A percentile compares a stretch with the other conserved stretches of the same genome.
phyloP scores from a whole-genome alignment of 2,797 vertebrate species.

The Acipenser ruthenus region DNA sequence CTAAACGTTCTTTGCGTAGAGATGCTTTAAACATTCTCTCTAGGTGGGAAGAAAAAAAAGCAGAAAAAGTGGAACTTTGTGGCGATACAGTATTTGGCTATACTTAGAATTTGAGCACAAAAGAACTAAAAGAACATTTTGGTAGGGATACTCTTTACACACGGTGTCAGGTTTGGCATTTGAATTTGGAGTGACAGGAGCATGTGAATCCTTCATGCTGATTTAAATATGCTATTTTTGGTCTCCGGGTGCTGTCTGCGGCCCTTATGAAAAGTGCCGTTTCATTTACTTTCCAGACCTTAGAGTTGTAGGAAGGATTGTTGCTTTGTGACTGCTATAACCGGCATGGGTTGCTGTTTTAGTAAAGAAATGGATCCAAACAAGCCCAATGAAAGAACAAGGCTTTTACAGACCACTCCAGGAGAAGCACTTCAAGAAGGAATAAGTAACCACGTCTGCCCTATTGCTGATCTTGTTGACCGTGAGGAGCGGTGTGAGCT shows the following conservation, averaged over 20 bases:
- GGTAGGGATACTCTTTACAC: too few species aligned
- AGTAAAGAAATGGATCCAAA: conserved; percentile 54
- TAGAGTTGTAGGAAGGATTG: not conserved
- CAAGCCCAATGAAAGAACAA: conserved; percentile 44
- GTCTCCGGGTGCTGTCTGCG: conserved; percentile 36
- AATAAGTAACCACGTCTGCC: conserved; percentile 32
- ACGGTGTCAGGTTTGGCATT: conserved; percentile 12
- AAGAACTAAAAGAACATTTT: too few species aligned
- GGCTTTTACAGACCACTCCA: conserved; percentile 39
- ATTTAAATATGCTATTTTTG: conserved; percentile 59
- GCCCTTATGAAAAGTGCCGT: not conserved
- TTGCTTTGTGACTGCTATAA: not conserved
- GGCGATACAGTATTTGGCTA: too few species aligned
- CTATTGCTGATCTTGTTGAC: conserved; percentile 25
- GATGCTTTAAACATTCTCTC: too few species aligned
- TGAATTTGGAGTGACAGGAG: conserved; percentile 56
- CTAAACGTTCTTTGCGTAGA: too few species aligned
- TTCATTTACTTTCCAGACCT: not conserved
- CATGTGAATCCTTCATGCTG: conserved; percentile 52
- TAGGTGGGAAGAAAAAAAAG: too few species aligned
- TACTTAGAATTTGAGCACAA: too few species aligned
- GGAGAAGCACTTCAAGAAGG: conserved; percentile 29
- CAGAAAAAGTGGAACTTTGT: too few species aligned
- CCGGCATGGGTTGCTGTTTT: conserved; percentile 62
- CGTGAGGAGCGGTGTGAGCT: conserved; percentile 4